Evolutionary conservation across 1,140 invertebrate species (phyloP).

Genomic region (Chionoecetes opilio): DNA sequence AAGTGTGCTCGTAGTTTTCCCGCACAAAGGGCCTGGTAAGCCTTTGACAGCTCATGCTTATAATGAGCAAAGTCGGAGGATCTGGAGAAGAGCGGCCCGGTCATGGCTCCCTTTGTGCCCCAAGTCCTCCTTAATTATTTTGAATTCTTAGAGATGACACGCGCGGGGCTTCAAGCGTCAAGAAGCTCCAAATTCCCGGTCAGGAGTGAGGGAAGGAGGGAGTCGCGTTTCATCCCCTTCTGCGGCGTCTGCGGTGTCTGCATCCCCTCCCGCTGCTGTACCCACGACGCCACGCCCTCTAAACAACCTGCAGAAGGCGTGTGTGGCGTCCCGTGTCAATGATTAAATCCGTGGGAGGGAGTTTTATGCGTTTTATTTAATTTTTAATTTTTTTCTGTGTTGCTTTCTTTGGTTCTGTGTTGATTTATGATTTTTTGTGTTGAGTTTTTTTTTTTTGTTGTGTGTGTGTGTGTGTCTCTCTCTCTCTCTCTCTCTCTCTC

Average conservation of each 20-base stretch:
- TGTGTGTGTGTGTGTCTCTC: no score
- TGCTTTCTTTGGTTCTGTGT: no score
- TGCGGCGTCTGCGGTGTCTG: not conserved
- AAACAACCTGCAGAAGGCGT: not conserved
- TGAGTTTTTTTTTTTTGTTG: no score
- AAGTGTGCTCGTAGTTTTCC: constrained; percentile 72
- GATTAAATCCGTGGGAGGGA: no score
- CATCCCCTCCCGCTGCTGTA: no score
- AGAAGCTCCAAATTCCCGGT: not conserved
- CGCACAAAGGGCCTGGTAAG: constrained; percentile 74
- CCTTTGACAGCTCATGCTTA: constrained; percentile 77
- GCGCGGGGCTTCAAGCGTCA: constrained; percentile 55
- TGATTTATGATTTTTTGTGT: no score
- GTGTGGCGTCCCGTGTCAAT: not conserved
- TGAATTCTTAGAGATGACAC: constrained; percentile 73
- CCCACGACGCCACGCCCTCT: not conserved
- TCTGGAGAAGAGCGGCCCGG: constrained; percentile 69
- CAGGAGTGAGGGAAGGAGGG: not conserved
- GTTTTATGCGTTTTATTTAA: no score
- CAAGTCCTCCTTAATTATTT: constrained; percentile 77
- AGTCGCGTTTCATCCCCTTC: not conserved
- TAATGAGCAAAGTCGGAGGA: constrained; percentile 78
- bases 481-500: no score
- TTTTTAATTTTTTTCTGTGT: no score
- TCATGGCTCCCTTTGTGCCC: constrained; percentile 77